A percentile compares a stretch with the other conserved stretches of the same genome.
phyloP scores from a whole-genome alignment of 2,113 vertebrate genomes.

The Platichthys stellatus region DNA sequence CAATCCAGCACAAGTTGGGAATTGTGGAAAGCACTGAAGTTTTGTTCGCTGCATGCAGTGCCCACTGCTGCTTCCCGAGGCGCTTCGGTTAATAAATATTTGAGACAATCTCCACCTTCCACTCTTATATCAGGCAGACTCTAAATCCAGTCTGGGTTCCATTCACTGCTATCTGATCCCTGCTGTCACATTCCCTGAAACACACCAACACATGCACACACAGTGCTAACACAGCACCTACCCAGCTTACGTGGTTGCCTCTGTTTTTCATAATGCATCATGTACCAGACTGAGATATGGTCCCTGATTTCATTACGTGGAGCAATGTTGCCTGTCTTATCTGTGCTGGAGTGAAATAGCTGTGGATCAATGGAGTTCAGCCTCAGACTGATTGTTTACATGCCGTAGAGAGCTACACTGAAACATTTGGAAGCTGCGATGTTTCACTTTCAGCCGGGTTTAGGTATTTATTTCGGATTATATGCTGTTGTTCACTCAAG shows the following conservation, averaged over 20 bases:
- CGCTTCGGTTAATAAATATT: constrained; percentile 67
- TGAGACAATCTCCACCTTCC: constrained; percentile 60
- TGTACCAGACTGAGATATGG: constrained; percentile 69
- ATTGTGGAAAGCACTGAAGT: constrained; percentile 14
- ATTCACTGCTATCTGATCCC: constrained; percentile 74
- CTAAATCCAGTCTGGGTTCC: constrained; percentile 70
- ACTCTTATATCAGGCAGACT: constrained; percentile 57
- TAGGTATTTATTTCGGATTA: background rate
- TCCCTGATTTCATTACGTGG: constrained; percentile 71
- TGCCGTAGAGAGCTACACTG: constrained; percentile 1
- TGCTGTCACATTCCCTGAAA: constrained; percentile 45
- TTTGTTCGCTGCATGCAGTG: constrained; percentile 17
- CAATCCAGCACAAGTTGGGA: constrained; percentile 14
- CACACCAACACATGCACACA: constrained; percentile 10
- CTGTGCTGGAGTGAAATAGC: constrained; percentile 63
- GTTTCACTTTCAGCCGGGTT: constrained; percentile 16
- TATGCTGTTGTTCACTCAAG: background rate
- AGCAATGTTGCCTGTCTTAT: constrained; percentile 68
- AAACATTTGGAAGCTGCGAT: background rate
- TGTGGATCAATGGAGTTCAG: constrained; percentile 61
- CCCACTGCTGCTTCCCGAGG: constrained; percentile 1
- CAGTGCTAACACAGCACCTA: constrained; percentile 22
- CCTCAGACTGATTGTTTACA: constrained; percentile 58
- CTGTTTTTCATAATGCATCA: constrained; percentile 71
- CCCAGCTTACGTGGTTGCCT: constrained; percentile 54